phyloP scores from a whole-genome alignment of 2,113 vertebrate species.

The Otus sunia region DNA sequence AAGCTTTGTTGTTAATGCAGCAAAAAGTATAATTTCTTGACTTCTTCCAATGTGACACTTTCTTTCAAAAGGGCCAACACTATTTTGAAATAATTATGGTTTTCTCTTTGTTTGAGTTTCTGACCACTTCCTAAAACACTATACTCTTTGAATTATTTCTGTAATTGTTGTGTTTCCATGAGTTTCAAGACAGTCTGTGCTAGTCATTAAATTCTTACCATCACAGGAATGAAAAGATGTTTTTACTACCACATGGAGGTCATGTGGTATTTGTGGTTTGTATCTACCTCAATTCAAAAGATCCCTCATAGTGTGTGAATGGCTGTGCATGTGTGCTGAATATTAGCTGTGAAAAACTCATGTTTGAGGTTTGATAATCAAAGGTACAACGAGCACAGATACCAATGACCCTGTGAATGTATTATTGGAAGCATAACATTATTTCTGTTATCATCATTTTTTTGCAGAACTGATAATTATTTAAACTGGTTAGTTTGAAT shows the following conservation, averaged over 20 bases:
- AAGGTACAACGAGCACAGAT: background rate
- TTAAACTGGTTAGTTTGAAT: background rate
- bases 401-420: background rate
- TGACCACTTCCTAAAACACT: background rate
- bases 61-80: background rate
- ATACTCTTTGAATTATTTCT: background rate
- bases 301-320: background rate
- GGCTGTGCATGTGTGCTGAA: background rate
- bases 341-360: background rate
- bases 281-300: background rate
- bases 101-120: background rate
- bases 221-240: background rate
- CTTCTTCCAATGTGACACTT: background rate
- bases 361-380: background rate
- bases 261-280: background rate
- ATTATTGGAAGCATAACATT: background rate
- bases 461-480: background rate
- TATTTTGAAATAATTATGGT: background rate
- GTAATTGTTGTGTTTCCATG: background rate
- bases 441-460: background rate
- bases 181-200: background rate
- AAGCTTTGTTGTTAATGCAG: background rate
- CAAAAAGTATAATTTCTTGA: background rate
- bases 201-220: background rate
- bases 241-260: background rate